These are phyloP conservation scores for Globicephala melas DNA, from an alignment of 2,113 vertebrate genomes.

Conservation along the genomic window DNA sequence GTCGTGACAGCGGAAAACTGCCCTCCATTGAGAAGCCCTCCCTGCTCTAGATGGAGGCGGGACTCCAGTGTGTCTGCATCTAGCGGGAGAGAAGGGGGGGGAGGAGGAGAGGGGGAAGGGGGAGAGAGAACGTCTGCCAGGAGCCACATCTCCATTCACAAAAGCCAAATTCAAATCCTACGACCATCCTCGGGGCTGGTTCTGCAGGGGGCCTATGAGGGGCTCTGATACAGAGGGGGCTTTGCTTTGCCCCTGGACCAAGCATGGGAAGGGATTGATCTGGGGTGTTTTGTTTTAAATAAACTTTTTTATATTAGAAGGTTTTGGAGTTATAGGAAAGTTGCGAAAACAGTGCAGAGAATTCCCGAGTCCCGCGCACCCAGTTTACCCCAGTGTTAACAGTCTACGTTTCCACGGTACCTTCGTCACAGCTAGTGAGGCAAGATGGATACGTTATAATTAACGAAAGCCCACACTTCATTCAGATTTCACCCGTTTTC, in stretches of 20 bases:
- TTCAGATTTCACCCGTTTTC: not conserved
- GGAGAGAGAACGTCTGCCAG: not conserved
- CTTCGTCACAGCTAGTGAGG: not conserved
- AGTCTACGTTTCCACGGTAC: rapidly evolving
- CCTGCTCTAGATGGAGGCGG: rapidly evolving
- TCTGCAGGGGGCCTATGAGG: rapidly evolving
- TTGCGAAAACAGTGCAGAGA: not conserved
- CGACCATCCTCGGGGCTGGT: not conserved
- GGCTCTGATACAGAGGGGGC: not conserved
- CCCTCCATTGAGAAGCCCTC: not conserved
- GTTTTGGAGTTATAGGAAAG: no score
- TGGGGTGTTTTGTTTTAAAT: not conserved
- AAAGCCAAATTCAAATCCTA: no score
- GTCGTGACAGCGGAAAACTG: rapidly evolving
- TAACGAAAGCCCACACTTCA: rapidly evolving
- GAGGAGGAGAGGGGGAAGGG: rapidly evolving
- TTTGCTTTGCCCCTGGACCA: not conserved
- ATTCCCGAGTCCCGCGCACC: rapidly evolving
- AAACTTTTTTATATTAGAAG: not conserved
- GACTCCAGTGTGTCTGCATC: not conserved
- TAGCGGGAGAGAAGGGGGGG: no score
- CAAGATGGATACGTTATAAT: rapidly evolving
- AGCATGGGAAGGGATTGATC: rapidly evolving
- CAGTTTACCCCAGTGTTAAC: rapidly evolving
- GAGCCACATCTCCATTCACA: rapidly evolving